Conservation (phyloP, 2,888 invertebrate species). For the Heliothis peltigera region DNA sequence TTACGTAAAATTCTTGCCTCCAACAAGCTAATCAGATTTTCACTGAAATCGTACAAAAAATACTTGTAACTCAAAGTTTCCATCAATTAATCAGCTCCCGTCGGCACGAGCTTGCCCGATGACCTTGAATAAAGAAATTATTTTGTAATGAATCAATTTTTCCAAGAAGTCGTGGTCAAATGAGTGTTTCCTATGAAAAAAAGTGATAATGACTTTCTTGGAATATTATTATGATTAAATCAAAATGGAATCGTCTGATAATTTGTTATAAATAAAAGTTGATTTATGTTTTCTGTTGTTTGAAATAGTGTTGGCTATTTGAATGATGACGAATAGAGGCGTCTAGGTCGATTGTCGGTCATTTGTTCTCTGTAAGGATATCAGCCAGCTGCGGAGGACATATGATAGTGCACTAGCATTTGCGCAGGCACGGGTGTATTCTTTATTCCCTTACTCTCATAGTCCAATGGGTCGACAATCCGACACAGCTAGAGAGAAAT, state of each 20-base stretch:
- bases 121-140: slow-evolving; percentile 40
- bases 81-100: slow-evolving; percentile 23
- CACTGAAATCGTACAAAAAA: not conserved
- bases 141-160: slow-evolving; percentile 45
- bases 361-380: no score
- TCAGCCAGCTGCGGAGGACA: no score
- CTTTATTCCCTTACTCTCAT: no score
- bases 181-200: slow-evolving; percentile 21
- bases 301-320: no score
- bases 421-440: no score
- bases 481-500: no score
- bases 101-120: slow-evolving; percentile 10
- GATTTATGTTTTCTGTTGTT: not conserved
- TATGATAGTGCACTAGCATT: no score
- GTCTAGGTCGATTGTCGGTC: no score
- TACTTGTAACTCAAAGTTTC: slow-evolving; percentile 1
- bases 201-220: slow-evolving; percentile 12
- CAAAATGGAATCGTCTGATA: slow-evolving; percentile 4
- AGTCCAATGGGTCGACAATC: no score
- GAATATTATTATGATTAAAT: slow-evolving; percentile 12
- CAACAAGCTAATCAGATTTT: not conserved
- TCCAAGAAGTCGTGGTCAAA: slow-evolving; percentile 42
- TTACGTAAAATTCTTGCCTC: not conserved
- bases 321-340: no score
- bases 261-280: slow-evolving; percentile 17